Percentiles rank a stretch among this genome's conserved stretches.
Evolutionary conservation across 2,113 vertebrate species (phyloP).

Genomic region (Cyrtonyx montezumae): DNA sequence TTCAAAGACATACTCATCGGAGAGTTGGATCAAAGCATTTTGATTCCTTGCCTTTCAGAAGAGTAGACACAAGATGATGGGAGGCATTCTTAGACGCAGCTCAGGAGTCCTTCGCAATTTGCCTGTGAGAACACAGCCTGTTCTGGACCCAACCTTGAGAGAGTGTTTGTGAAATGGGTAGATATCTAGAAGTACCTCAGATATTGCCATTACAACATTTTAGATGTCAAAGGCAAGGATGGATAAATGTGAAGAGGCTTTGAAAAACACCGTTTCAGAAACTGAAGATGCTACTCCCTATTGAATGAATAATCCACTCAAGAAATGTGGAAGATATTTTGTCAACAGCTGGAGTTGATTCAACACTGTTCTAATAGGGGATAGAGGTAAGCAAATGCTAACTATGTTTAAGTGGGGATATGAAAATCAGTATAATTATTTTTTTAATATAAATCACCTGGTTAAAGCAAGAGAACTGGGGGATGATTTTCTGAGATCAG

Average conservation of each 20-base stretch:
- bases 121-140: background rate
- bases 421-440: slow-evolving; percentile 68
- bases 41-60: background rate
- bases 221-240: background rate
- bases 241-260: slow-evolving; percentile 25
- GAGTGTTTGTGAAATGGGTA: slow-evolving; percentile 19
- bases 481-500: slow-evolving; percentile 65
- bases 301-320: slow-evolving; percentile 48
- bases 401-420: slow-evolving; percentile 55
- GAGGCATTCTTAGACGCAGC: background rate
- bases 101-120: background rate
- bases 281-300: slow-evolving; percentile 9
- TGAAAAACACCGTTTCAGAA: background rate
- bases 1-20: background rate
- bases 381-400: slow-evolving; percentile 64
- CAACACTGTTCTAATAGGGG: slow-evolving; percentile 23
- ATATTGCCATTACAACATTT: slow-evolving; percentile 20
- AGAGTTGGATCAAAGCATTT: background rate
- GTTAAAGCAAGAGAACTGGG: slow-evolving; percentile 58
- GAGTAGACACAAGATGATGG: background rate
- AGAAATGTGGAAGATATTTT: slow-evolving; percentile 54
- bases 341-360: slow-evolving; percentile 67
- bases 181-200: slow-evolving; percentile 12
- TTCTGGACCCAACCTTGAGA: background rate
- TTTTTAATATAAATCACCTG: slow-evolving; percentile 62